Percentiles rank a stretch among this genome's conserved stretches.
Conservation (phyloP, 2,113 vertebrate species). For the Entelurus aequoreus region DNA sequence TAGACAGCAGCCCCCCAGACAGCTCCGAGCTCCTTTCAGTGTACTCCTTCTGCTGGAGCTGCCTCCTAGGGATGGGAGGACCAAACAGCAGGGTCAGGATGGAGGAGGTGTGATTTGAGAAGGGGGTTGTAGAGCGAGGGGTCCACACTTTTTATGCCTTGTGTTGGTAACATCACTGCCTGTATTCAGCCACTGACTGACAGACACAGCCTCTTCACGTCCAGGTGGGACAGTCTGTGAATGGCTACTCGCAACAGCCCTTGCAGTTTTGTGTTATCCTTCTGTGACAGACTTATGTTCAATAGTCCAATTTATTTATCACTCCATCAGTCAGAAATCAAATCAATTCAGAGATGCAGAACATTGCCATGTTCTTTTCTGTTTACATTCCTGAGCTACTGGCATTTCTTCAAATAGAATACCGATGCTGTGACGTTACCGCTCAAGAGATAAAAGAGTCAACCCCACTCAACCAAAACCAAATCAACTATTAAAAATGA, state of each 20-base stretch:
- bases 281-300: constrained; percentile 61
- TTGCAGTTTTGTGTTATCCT: constrained; percentile 84
- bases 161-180: constrained; percentile 99
- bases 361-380: constrained; percentile 51
- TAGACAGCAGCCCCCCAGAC: constrained; percentile 98
- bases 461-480: constrained; percentile 80
- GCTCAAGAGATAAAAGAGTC: constrained; percentile 99
- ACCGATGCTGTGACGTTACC: constrained; percentile 98
- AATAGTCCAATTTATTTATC: constrained; percentile 52
- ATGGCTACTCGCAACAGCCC: constrained; percentile 81
- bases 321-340: constrained; percentile 48
- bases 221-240: constrained; percentile 91
- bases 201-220: constrained; percentile 76
- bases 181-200: constrained; percentile 76
- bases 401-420: constrained; percentile 49
- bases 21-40: constrained; percentile 99
- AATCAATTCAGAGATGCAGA: constrained; percentile 55
- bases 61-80: constrained; percentile 99
- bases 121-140: constrained; percentile 94
- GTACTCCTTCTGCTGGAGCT: constrained; percentile 87
- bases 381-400: constrained; percentile 59
- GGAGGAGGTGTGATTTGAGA: constrained; percentile 72
- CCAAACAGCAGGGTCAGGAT: constrained; percentile 86
- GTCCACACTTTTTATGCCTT: constrained; percentile 99
- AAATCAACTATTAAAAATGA: constrained; percentile 41